Conservation (phyloP, 2,797 vertebrate species). For the Carduelis carduelis region DNA sequence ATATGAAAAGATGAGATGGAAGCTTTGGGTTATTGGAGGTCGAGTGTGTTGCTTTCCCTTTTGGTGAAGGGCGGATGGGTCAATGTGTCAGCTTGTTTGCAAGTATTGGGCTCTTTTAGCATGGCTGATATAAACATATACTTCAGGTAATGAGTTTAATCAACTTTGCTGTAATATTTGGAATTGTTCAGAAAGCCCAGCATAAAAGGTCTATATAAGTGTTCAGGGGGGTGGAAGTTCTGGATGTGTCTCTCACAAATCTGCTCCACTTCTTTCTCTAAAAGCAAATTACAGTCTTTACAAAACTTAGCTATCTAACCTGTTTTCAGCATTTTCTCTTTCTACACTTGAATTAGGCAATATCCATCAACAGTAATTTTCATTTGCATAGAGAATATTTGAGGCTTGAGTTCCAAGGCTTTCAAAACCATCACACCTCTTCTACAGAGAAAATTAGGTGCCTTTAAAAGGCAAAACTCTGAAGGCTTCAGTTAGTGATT, state of each 20-base stretch:
- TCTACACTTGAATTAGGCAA: background rate
- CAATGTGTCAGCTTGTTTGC: background rate
- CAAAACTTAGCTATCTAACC: background rate
- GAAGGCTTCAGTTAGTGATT: background rate
- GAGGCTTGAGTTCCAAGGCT: background rate
- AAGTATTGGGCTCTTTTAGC: background rate
- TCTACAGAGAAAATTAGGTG: background rate
- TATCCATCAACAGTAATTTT: background rate
- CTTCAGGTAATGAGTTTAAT: background rate
- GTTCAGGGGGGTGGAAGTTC: accelerated
- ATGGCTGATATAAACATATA: background rate
- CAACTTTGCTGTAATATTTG: background rate
- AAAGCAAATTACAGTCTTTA: background rate
- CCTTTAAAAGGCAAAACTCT: background rate
- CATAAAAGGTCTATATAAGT: accelerated
- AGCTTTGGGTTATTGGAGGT: background rate
- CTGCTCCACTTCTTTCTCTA: background rate
- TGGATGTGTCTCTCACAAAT: background rate
- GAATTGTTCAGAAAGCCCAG: background rate
- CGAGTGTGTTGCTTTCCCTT: background rate
- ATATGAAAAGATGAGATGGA: accelerated
- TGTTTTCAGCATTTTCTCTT: background rate
- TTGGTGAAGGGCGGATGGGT: background rate
- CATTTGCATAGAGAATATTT: background rate
- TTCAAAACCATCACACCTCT: background rate